Percentiles rank a stretch among this genome's conserved stretches.
These are phyloP conservation scores for Drosophila nigromelanica DNA, from an alignment of 1,140 invertebrate species.

Conservation along the genomic window DNA sequence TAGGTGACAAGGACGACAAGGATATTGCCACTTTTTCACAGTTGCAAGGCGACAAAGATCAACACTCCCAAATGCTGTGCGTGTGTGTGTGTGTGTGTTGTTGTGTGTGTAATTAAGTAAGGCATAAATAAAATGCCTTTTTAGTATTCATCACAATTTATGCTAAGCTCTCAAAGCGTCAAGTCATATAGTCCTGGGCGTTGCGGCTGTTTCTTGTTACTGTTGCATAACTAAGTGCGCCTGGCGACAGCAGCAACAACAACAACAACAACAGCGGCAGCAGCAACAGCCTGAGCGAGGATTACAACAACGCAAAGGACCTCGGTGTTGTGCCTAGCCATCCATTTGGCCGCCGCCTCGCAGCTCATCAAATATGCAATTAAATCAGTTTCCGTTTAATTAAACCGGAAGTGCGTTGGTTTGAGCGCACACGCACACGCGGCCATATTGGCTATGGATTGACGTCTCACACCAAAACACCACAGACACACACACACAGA, in stretches of 20 bases:
- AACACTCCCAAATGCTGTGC: constrained; percentile 17
- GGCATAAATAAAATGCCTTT: constrained; percentile 82
- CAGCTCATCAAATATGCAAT: constrained; percentile 84
- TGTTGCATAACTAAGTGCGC: constrained; percentile 77
- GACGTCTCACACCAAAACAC: constrained; percentile 35
- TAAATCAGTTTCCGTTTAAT: constrained; percentile 84
- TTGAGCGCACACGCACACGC: constrained; percentile 42
- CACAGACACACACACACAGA: constrained; percentile 3
- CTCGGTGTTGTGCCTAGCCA: constrained; percentile 49
- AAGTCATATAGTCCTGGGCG: constrained; percentile 64
- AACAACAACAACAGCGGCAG: constrained; percentile 18
- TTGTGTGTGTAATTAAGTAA: constrained; percentile 78
- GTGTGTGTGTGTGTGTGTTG: constrained; percentile 19
- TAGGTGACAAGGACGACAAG: constrained; percentile 71
- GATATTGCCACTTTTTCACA: constrained; percentile 43
- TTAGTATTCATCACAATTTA: constrained; percentile 84
- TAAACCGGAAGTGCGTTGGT: constrained; percentile 83
- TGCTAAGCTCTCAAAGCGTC: constrained; percentile 82
- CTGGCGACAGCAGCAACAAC: constrained; percentile 26
- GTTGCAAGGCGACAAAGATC: constrained; percentile 37
- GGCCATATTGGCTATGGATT: constrained; percentile 64
- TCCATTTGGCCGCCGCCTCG: constrained; percentile 62
- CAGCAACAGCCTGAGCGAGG: constrained; percentile 23
- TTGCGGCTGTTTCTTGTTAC: constrained; percentile 49
- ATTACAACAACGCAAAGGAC: constrained; percentile 41